Evolutionary conservation across 2,113 vertebrate genomes (phyloP).

Genomic region (Paradoxurus hermaphroditus): DNA sequence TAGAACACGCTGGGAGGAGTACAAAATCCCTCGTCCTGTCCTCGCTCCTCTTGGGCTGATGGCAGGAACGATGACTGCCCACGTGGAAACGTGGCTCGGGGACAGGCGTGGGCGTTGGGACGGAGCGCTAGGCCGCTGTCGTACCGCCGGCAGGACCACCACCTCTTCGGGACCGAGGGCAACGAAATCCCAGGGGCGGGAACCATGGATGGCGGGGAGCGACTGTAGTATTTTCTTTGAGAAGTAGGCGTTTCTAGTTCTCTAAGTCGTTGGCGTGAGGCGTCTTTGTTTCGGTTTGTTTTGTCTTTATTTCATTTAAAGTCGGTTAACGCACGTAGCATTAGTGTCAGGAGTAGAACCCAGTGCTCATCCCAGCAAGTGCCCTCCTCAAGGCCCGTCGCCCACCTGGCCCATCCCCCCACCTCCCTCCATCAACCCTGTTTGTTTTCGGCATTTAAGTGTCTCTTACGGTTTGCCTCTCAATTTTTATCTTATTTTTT

Average conservation of each 20-base stretch:
- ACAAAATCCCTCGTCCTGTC: background rate
- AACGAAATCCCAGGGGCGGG: background rate
- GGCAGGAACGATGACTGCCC: background rate
- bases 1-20: no score
- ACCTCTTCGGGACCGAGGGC: background rate
- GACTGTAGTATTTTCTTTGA: background rate
- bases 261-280: rapidly evolving
- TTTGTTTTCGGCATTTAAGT: no score
- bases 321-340: no score
- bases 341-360: no score
- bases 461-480: no score
- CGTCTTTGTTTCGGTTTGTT: background rate
- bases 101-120: background rate
- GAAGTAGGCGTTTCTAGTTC: background rate
- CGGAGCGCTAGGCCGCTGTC: background rate
- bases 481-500: no score
- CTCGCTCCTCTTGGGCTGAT: background rate
- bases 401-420: no score
- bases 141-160: background rate
- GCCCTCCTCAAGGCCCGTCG: no score
- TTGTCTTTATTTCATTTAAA: no score
- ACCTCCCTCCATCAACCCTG: no score
- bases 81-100: background rate
- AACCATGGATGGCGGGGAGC: background rate
- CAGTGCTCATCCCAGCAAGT: no score